phyloP scores from a whole-genome alignment of 2,797 vertebrate species.

The Alectoris magna region DNA sequence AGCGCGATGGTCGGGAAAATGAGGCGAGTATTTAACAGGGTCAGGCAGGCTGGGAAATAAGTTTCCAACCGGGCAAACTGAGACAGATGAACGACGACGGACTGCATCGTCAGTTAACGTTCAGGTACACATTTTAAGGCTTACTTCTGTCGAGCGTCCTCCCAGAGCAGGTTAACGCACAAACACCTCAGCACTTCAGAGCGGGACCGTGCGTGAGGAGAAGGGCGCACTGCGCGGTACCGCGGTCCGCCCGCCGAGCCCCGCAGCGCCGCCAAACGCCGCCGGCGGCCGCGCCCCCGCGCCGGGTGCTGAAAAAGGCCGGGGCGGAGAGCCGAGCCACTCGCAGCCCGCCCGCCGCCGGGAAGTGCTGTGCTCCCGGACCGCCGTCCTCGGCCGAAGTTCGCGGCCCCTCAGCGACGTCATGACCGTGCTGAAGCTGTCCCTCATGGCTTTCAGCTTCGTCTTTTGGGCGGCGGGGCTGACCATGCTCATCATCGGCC shows the following conservation, averaged over 20 bases:
- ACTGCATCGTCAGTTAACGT: neutral
- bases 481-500: conserved; percentile 86
- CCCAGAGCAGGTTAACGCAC: neutral
- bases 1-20: neutral
- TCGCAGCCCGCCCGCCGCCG: no score
- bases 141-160: neutral
- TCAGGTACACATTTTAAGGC: neutral
- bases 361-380: no score
- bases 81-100: neutral
- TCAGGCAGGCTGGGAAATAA: neutral
- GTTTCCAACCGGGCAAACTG: neutral
- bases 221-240: no score
- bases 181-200: no score
- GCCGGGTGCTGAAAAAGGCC: neutral
- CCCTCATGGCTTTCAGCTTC: conserved; percentile 89
- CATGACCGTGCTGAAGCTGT: conserved; percentile 88
- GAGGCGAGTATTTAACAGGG: conserved; percentile 10
- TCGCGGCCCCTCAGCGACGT: neutral
- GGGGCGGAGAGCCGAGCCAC: neutral
- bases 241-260: no score
- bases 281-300: neutral
- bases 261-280: no score
- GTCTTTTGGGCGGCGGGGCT: conserved; percentile 91
- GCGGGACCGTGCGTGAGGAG: no score
- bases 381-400: no score